Conservation (phyloP, 1,140 invertebrate species). For the Drosophila biarmipes region DNA sequence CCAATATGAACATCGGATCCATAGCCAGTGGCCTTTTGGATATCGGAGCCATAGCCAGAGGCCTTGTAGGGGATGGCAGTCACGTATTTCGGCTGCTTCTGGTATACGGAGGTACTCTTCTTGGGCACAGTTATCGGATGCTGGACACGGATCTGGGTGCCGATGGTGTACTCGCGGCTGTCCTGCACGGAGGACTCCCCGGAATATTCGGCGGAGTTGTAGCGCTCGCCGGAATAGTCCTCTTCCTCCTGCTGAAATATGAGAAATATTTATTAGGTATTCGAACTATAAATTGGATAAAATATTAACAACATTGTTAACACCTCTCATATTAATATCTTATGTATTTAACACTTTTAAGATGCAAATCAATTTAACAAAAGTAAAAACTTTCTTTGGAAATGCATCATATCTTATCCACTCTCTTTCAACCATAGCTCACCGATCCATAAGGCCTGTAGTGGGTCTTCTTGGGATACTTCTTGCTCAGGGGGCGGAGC, state of each 20-base stretch:
- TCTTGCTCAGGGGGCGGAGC: conserved; percentile 62
- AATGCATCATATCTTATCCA: background rate
- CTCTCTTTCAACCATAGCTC: conserved; percentile 20
- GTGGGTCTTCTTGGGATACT: conserved; percentile 69
- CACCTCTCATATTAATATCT: no score
- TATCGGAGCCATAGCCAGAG: conserved; percentile 28
- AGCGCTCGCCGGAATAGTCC: conserved; percentile 72
- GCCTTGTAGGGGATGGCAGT: conserved; percentile 52
- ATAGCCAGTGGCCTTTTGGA: conserved; percentile 45
- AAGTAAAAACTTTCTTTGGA: no score
- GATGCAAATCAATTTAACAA: no score
- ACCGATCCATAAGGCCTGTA: conserved; percentile 73
- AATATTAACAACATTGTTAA: no score
- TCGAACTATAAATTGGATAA: no score
- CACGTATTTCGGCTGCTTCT: conserved; percentile 57
- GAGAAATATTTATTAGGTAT: no score
- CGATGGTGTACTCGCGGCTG: conserved; percentile 77
- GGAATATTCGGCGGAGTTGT: conserved; percentile 66
- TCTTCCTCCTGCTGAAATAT: conserved; percentile 64
- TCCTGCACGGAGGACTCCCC: conserved; percentile 62
- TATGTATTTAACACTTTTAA: no score
- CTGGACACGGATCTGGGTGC: conserved; percentile 79
- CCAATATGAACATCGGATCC: conserved; percentile 31
- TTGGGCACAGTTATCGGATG: conserved; percentile 79
- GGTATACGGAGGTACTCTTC: conserved; percentile 45